Evolutionary conservation across 2,113 vertebrate genomes (phyloP), one percentile per base, ranked within the genome.

Genomic region (Perca fluviatilis): DNA sequence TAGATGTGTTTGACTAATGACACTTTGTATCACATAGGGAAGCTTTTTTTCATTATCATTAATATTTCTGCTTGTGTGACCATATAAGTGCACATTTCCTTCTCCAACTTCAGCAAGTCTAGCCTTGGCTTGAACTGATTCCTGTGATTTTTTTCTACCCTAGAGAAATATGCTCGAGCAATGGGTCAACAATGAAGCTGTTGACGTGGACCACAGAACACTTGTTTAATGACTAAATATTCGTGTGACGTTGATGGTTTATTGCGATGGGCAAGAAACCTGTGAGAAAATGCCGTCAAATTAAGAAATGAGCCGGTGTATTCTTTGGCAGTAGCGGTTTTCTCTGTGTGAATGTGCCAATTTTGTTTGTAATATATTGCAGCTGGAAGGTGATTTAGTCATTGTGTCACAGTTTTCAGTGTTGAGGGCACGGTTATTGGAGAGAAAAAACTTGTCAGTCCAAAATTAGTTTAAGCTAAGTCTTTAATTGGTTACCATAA

Each of bases 81-180:
- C 47, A 12, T 70, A 14, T 19, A 58, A 54, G 23, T 72, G 25
- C 69, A 72, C 33, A 3, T 70, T 71, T 84, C 74, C 64, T 80
- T 63, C 30, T 40, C 53, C 25, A 19, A 23, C 23, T 27, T 72
- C 6, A 63, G 53, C 4, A 40, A 13, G 40, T 23, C 46, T 13
- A 23, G 12, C 49, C 63, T 13, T 13, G 54, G 53, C 63, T 10
- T 13, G 54, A 63, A 49, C 25, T 8, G 30, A 60, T 43, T 67
- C 30, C 40, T 19, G 40, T 27, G 15, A 14, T 13, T 54, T 62
- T 53, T 62, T 53, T 74, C 9, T 49, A 23, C 19, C 5, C 47
- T 30, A 27, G 19, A 30, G 43, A 61, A 67, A n/a, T 40, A 36
- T 56, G 50, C 19, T 14, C 6, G 18, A 30, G 49, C n/a, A 74